These are phyloP conservation scores for Pollimyrus isidori DNA, from an alignment of 2,113 vertebrate genomes.

Conservation along the genomic window DNA sequence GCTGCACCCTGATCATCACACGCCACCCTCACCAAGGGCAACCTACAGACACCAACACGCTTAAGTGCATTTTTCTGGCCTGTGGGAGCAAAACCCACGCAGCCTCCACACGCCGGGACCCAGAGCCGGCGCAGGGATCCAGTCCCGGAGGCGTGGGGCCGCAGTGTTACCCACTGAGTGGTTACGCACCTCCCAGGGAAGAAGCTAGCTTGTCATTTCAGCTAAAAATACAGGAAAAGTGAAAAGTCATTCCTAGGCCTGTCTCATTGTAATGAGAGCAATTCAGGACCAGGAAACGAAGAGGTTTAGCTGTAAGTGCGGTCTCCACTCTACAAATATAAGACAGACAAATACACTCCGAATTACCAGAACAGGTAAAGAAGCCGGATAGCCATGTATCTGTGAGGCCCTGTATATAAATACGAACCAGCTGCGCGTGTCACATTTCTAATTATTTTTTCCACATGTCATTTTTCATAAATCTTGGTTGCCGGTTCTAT, in stretches of 20 bases:
- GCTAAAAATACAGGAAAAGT: constrained; percentile 17
- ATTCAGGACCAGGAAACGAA: not conserved
- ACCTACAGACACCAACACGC: not conserved
- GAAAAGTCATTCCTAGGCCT: constrained; percentile 16
- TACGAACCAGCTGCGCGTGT: not conserved
- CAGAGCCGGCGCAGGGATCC: not conserved
- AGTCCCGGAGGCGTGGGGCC: not conserved
- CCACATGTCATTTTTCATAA: not conserved
- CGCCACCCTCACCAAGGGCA: not conserved
- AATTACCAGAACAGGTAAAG: not conserved
- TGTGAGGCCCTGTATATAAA: not conserved
- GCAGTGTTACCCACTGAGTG: not conserved
- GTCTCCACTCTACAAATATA: not conserved
- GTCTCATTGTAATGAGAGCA: constrained; percentile 7
- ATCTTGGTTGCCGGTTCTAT: not conserved
- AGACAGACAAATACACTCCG: not conserved
- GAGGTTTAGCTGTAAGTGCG: not conserved
- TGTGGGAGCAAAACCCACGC: not conserved
- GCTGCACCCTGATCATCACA: not conserved
- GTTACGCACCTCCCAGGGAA: not conserved
- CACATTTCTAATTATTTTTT: not conserved
- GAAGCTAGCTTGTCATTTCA: not conserved
- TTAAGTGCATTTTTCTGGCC: not conserved
- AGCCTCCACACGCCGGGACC: not conserved
- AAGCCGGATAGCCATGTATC: not conserved